Evolutionary conservation across 1,140 invertebrate genomes (phyloP).

Genomic region (Thaumetopoea pityocampa): DNA sequence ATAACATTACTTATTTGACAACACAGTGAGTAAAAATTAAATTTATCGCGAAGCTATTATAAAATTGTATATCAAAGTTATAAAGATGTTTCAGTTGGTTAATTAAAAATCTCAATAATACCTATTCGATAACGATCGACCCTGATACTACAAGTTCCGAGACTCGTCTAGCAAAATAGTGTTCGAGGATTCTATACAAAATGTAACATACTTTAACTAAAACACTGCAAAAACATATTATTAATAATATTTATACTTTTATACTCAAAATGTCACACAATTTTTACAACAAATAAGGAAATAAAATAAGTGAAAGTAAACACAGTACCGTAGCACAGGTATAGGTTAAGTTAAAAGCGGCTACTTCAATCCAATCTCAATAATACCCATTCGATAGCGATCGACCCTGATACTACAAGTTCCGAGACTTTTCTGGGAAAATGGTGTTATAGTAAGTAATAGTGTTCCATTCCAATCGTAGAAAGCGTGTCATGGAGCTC

Average conservation of each 20-base stretch:
- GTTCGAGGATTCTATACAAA: too few species aligned
- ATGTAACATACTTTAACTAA: too few species aligned
- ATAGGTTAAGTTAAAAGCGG: too few species aligned
- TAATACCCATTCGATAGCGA: neutral
- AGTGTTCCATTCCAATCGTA: slow-evolving; percentile 24
- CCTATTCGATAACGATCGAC: neutral
- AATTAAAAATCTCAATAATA: slow-evolving; percentile 1
- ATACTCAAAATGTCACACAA: too few species aligned
- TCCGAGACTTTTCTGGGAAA: slow-evolving; percentile 4
- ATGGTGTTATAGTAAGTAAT: slow-evolving; percentile 8
- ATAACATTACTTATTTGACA: slow-evolving; percentile 21
- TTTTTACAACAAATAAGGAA: neutral
- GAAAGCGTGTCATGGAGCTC: slow-evolving; percentile 42
- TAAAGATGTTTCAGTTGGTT: too few species aligned
- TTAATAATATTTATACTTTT: too few species aligned
- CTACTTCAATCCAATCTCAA: neutral
- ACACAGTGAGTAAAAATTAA: slow-evolving; percentile 8
- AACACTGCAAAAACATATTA: too few species aligned
- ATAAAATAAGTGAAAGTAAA: neutral
- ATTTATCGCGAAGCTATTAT: slow-evolving; percentile 9
- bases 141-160: neutral
- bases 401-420: neutral
- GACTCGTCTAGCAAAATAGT: slow-evolving; percentile 4
- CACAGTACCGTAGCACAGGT: slow-evolving; percentile 2
- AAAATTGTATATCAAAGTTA: neutral